Evolutionary conservation across 2,888 invertebrate species (phyloP), one percentile per base, ranked within the genome.

Genomic region (Melanophora roralis): DNA sequence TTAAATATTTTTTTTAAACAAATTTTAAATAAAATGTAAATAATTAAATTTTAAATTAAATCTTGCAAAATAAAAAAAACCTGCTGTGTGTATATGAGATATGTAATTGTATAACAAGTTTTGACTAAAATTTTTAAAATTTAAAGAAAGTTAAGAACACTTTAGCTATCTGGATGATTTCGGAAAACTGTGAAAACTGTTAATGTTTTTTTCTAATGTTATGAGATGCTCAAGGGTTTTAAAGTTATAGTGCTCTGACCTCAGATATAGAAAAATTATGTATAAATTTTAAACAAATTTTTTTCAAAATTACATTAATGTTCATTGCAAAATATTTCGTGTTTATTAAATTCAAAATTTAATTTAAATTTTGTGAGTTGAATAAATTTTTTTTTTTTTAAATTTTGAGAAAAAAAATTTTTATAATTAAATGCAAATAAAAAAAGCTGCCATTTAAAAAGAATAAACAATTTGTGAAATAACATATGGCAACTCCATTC

Each of bases 141-240:
- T 6, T 5, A 27, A 27, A 47, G 4, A 23, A 47, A 47, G 3
- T n/a, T 49, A 14, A 5, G 23, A 3, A 6, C 14, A 34, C 21
- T 14, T 5, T 4, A 12, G 19, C 47, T 9, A 1, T 19, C 43
- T 64, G 82, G 82, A 77, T 83, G 83, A 83, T 83, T 82, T 67
- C 82, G 81, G 67, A 83, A 83, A 84, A 85, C 88, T 88, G 88
- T 88, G 88, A 86, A 87, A 88, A 88, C 88, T 88, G 88, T 88
- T 86, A 85, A 72, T 23, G 53, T 49, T 73, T 68, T 71, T 19
- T 21, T 11, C 21, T 5, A 23, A 34, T n/a, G 23, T 32, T 67
- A 71, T 38, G 11, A 45, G 68, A 9, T n/a, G 81, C 85, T 86
- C 86, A 83, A 82, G 84, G 83, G 87, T 84, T 86, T 87, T 83